Conservation (phyloP, 2,888 invertebrate species). For the Panopea generosa region DNA sequence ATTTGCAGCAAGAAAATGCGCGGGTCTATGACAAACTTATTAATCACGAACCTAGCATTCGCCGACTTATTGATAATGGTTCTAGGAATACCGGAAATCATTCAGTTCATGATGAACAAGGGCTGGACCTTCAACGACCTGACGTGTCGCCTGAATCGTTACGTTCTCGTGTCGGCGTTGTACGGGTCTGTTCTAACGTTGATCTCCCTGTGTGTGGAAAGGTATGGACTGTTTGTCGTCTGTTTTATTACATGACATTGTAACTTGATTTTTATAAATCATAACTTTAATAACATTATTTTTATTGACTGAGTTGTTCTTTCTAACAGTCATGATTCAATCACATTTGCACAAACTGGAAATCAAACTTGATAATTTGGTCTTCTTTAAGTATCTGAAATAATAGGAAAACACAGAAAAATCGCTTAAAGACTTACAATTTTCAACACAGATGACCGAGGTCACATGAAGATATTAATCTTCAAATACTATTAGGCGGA, state of each 20-base stretch:
- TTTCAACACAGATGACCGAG: too few species aligned
- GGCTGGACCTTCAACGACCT: slow-evolving; percentile 64
- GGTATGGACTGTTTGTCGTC: slow-evolving; percentile 41
- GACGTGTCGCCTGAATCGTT: slow-evolving; percentile 61
- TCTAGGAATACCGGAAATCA: slow-evolving; percentile 84
- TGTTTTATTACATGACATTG: not conserved
- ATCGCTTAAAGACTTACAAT: too few species aligned
- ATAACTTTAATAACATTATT: not conserved
- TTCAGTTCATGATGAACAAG: slow-evolving; percentile 82
- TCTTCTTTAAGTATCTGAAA: too few species aligned
- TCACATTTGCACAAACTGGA: too few species aligned
- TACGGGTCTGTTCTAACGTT: slow-evolving; percentile 70
- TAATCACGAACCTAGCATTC: slow-evolving; percentile 83
- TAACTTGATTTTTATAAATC: not conserved
- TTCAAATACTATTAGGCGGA: too few species aligned
- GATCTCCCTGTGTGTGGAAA: slow-evolving; percentile 69
- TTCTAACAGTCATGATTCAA: too few species aligned
- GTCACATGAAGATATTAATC: too few species aligned
- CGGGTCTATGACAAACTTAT: slow-evolving; percentile 83
- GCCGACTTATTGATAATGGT: slow-evolving; percentile 84
- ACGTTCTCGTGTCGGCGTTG: slow-evolving; percentile 62
- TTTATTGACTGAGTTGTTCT: not conserved
- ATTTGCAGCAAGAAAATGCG: slow-evolving; percentile 83
- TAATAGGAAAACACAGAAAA: too few species aligned
- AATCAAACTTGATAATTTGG: too few species aligned